These are phyloP conservation scores for Lacerta viridis DNA, from an alignment of 2,797 vertebrate species.

Conservation along the genomic window DNA sequence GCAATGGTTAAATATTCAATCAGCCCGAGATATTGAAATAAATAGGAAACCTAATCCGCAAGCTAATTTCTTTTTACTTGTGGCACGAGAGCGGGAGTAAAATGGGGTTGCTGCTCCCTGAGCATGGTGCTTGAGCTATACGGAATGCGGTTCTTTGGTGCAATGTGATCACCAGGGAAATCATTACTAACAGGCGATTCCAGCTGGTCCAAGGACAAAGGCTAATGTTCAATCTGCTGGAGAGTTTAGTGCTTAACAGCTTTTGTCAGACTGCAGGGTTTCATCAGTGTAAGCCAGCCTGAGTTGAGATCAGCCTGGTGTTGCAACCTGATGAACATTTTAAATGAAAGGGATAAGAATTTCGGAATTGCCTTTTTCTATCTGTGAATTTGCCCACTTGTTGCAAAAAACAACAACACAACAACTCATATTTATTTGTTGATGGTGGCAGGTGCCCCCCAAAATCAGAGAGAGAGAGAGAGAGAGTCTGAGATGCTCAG, in stretches of 20 bases:
- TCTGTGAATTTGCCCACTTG: background rate
- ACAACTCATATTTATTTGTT: background rate
- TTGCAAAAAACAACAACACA: background rate
- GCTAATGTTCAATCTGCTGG: conserved; percentile 32
- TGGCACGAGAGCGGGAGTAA: conserved; percentile 50
- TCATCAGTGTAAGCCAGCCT: conserved; percentile 18
- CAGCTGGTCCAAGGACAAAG: conserved; percentile 51
- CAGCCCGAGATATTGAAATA: conserved; percentile 46
- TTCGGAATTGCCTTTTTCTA: background rate
- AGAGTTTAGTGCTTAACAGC: conserved; percentile 45
- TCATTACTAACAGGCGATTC: conserved; percentile 52
- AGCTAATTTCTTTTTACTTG: conserved; percentile 37
- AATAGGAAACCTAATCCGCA: conserved; percentile 6
- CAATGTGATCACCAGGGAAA: conserved; percentile 46
- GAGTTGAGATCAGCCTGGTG: conserved; percentile 12
- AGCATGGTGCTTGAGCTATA: conserved; percentile 34
- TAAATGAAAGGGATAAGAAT: background rate
- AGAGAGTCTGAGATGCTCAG: too few species aligned
- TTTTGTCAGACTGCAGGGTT: conserved; percentile 39
- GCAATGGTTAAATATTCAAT: conserved; percentile 47
- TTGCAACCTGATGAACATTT: conserved; percentile 25
- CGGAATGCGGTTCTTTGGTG: conserved; percentile 29
- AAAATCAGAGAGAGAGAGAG: too few species aligned
- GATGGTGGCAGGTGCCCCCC: background rate
- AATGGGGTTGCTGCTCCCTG: conserved; percentile 27